Evolutionary conservation across 1,140 invertebrate species (phyloP).

Genomic region (Cotesia typhae): DNA sequence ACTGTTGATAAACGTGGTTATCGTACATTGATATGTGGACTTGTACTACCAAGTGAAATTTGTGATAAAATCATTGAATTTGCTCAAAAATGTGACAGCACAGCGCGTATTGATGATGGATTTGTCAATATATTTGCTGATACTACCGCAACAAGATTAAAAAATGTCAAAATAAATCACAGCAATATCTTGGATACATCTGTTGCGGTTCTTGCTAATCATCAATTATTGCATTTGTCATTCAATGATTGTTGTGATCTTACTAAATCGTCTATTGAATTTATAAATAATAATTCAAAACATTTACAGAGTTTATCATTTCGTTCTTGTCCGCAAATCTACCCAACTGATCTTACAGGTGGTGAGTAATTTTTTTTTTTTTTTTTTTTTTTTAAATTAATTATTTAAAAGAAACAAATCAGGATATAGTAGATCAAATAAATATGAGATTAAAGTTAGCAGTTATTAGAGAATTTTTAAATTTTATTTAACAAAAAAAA

Average conservation of each 20-base stretch:
- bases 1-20: constrained; percentile 53
- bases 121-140: constrained; percentile 80
- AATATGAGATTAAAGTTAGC: too few species aligned
- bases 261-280: constrained; percentile 68
- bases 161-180: constrained; percentile 74
- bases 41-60: constrained; percentile 75
- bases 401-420: constrained; percentile 41
- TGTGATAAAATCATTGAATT: constrained; percentile 75
- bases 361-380: constrained; percentile 9
- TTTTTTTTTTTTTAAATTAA: background rate
- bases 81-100: constrained; percentile 68
- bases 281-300: constrained; percentile 68
- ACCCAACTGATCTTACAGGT: constrained; percentile 31
- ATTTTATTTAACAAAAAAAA: too few species aligned
- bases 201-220: constrained; percentile 74
- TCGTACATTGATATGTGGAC: constrained; percentile 63
- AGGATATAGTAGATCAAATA: too few species aligned
- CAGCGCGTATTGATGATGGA: constrained; percentile 68
- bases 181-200: constrained; percentile 76
- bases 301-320: constrained; percentile 62
- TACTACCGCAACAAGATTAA: constrained; percentile 72
- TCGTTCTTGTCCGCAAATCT: constrained; percentile 37
- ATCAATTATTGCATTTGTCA: constrained; percentile 78
- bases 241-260: constrained; percentile 76
- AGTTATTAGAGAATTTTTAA: too few species aligned